Conservation (phyloP, 2,797 vertebrate species). For the Mus spretus region DNA sequence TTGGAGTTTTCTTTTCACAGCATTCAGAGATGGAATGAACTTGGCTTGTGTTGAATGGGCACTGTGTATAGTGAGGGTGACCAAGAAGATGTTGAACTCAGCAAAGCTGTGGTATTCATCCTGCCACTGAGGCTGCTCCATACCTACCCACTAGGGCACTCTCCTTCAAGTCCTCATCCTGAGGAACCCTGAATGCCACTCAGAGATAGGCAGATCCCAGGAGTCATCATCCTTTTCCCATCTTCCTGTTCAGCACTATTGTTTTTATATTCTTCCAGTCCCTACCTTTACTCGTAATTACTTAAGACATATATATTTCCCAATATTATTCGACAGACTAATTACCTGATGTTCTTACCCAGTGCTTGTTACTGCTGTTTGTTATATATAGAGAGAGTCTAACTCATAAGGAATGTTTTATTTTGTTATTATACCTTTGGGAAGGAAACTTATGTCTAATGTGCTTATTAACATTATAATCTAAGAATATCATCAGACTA, state of each 20-base stretch:
- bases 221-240: neutral
- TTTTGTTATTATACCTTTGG: constrained; percentile 47
- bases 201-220: neutral
- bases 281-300: neutral
- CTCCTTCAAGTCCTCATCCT: neutral
- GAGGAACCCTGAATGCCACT: neutral
- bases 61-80: constrained; percentile 98
- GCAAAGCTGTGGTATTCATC: constrained; percentile 93
- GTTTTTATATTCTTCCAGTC: neutral
- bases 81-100: constrained; percentile 95
- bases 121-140: constrained; percentile 72
- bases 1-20: constrained; percentile 96
- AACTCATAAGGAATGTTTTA: neutral
- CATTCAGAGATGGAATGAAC: constrained; percentile 95
- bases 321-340: neutral
- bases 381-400: neutral
- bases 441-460: neutral
- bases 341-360: neutral
- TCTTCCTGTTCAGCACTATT: neutral
- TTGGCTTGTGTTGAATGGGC: constrained; percentile 94
- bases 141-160: neutral
- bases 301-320: neutral
- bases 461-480: constrained; percentile 22
- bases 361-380: neutral
- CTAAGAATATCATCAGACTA: neutral